Conservation (phyloP, 2,888 invertebrate species). For the Campopleginae sp. region DNA sequence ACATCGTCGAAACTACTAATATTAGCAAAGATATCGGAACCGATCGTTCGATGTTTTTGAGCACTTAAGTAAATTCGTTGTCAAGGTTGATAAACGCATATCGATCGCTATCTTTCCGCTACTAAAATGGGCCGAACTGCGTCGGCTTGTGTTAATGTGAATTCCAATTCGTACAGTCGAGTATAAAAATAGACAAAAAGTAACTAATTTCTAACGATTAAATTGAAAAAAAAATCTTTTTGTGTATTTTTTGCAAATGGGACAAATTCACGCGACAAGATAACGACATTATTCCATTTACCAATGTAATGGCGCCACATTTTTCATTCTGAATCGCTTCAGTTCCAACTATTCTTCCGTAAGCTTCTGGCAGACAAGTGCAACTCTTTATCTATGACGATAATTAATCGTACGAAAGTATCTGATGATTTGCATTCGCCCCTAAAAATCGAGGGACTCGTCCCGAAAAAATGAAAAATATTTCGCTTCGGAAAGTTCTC, state of each 20-base stretch:
- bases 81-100: not conserved
- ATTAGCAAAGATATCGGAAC: not conserved
- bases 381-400: not conserved
- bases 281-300: not conserved
- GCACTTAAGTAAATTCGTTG: not conserved
- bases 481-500: too few species aligned
- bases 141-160: not conserved
- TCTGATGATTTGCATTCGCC: not conserved
- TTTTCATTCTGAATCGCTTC: not conserved
- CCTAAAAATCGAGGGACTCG: not conserved
- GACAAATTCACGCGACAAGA: constrained; percentile 18
- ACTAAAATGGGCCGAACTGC: not conserved
- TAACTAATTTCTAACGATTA: not conserved
- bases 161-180: not conserved
- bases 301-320: constrained; percentile 21
- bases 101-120: not conserved
- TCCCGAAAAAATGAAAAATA: not conserved
- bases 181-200: not conserved
- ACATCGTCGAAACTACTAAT: not conserved
- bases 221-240: constrained; percentile 3
- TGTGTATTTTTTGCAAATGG: not conserved
- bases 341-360: not conserved
- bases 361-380: not conserved
- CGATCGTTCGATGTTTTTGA: not conserved
- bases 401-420: not conserved